phyloP scores from a whole-genome alignment of 2,888 invertebrate species.

The Baccha elongata region DNA sequence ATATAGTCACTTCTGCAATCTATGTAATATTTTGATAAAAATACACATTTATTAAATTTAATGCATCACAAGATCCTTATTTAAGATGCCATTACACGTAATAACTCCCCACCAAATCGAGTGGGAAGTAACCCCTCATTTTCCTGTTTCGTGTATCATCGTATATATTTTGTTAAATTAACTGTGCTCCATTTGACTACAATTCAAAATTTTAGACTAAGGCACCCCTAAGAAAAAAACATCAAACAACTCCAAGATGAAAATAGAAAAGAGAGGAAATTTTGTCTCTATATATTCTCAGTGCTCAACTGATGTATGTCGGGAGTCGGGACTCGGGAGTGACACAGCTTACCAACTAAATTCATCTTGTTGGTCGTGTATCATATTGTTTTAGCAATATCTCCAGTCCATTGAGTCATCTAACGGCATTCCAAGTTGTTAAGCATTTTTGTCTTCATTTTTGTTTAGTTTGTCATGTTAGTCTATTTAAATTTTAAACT shows the following conservation, averaged over 20 bases:
- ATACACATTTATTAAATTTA: conserved; percentile 27
- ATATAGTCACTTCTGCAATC: too few species aligned
- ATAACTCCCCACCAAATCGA: conserved; percentile 4
- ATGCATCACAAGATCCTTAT: conserved; percentile 44
- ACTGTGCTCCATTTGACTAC: conserved; percentile 69
- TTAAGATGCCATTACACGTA: conserved; percentile 44
- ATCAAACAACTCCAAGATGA: conserved; percentile 8
- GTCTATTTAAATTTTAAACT: conserved; percentile 64
- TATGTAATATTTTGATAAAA: conserved; percentile 3
- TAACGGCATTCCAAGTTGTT: conserved; percentile 71
- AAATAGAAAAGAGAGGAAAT: conserved; percentile 13
- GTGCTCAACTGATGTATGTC: too few species aligned
- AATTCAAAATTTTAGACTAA: conserved; percentile 41
- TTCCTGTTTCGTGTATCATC: conserved; percentile 33
- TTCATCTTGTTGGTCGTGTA: conserved; percentile 67
- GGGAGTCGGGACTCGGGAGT: too few species aligned
- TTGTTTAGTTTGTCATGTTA: not conserved
- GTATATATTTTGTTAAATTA: conserved; percentile 73
- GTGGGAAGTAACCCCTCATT: conserved; percentile 30
- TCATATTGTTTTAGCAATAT: conserved; percentile 68
- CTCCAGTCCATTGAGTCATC: conserved; percentile 68
- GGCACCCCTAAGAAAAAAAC: not conserved
- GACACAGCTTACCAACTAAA: conserved; percentile 55
- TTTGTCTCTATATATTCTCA: conserved; percentile 5
- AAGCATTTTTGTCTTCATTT: conserved; percentile 45